Conservation (phyloP, 1,140 invertebrate genomes). For the Mycetomoellerius zeteki region DNA sequence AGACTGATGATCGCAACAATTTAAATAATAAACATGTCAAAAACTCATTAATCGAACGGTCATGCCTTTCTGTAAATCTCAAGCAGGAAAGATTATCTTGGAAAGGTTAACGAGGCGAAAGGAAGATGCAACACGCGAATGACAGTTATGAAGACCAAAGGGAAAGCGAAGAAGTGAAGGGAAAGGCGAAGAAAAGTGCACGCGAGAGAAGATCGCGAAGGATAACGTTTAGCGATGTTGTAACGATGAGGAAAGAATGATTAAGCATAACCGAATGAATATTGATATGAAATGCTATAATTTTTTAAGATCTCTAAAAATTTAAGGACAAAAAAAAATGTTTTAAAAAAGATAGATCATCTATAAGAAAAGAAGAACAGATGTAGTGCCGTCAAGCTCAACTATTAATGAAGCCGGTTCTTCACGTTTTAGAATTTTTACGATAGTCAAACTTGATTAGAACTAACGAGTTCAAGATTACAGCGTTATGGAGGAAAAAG, state of each 20-base stretch:
- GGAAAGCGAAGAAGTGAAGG: not conserved
- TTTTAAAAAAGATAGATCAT: not conserved
- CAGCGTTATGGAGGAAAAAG: too few relatives aligned
- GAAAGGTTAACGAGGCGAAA: slow-evolving; percentile 52
- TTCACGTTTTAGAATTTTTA: not conserved
- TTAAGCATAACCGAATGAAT: not conserved
- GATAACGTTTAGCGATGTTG: slow-evolving; percentile 9
- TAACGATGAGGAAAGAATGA: not conserved
- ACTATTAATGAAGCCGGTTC: not conserved
- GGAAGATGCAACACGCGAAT: slow-evolving; percentile 49
- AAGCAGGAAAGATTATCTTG: not conserved
- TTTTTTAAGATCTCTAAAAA: not conserved
- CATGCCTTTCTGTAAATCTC: not conserved
- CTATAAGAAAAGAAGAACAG: not conserved
- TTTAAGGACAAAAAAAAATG: not conserved
- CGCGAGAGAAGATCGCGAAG: slow-evolving; percentile 43
- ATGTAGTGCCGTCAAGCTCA: not conserved
- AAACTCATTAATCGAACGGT: slow-evolving; percentile 10
- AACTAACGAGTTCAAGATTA: not conserved
- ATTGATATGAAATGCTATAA: not conserved
- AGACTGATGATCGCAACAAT: not conserved
- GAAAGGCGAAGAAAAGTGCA: not conserved
- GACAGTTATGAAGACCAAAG: slow-evolving; percentile 43
- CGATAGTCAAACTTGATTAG: not conserved
- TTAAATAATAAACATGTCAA: not conserved